Evolutionary conservation across 2,888 invertebrate species (phyloP).

Genomic region (Mimumesa dahlbomi): DNA sequence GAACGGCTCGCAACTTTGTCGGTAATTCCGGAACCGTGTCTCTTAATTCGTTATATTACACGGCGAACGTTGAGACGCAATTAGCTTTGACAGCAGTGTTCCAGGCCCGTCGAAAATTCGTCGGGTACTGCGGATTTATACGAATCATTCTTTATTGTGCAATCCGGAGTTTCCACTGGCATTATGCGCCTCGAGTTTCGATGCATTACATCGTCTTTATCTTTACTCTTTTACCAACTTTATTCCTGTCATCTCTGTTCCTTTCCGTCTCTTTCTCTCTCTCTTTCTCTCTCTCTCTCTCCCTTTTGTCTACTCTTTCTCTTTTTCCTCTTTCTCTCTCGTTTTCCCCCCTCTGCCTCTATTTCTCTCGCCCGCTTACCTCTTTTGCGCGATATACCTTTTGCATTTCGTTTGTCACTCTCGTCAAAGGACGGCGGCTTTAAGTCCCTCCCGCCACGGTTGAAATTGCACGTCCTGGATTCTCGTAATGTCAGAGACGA

Average conservation of each 20-base stretch:
- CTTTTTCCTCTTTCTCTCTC: background rate
- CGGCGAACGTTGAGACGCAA: conserved; percentile 35
- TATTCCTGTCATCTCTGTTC: background rate
- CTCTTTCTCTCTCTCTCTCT: conserved; percentile 1
- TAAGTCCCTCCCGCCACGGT: conserved; percentile 14
- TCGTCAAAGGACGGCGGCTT: conserved; percentile 41
- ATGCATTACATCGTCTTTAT: conserved; percentile 16
- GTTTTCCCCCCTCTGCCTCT: conserved; percentile 1
- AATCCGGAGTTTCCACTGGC: conserved; percentile 12
- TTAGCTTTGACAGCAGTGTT: conserved; percentile 49
- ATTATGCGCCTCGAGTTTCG: conserved; percentile 4
- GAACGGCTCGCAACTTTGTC: conserved; percentile 11
- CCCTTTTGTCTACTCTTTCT: background rate
- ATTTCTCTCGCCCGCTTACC: conserved; percentile 18
- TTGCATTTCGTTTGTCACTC: conserved; percentile 47
- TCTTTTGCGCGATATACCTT: conserved; percentile 15
- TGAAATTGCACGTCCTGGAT: conserved; percentile 43
- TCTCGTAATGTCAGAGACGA: conserved; percentile 28
- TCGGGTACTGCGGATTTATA: conserved; percentile 1
- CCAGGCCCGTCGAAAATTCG: no score
- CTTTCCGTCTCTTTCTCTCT: background rate
- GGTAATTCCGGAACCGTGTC: conserved; percentile 25
- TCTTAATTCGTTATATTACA: conserved; percentile 46
- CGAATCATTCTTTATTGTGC: conserved; percentile 30
- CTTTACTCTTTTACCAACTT: conserved; percentile 9